Conservation (phyloP, 1,140 invertebrate genomes). For the Pemphigus obesinymphae region DNA sequence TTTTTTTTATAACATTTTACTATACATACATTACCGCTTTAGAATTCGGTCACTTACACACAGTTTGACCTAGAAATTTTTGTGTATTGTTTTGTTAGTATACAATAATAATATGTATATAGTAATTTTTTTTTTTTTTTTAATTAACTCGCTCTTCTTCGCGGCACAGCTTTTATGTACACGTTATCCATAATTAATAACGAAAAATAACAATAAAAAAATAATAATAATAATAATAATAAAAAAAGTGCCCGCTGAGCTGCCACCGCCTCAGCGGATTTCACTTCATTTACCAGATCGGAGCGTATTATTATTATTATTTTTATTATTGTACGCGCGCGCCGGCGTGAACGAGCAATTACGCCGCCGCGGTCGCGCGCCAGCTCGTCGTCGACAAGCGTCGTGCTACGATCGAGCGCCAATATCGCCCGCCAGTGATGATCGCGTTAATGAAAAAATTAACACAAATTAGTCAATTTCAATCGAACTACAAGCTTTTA, state of each 20-base stretch:
- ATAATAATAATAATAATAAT: neutral
- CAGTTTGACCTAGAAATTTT: conserved; percentile 3
- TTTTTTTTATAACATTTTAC: neutral
- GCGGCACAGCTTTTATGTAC: neutral
- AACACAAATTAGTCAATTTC: no score
- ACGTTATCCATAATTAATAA: neutral
- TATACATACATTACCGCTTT: neutral
- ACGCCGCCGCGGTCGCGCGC: neutral
- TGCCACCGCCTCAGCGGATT: neutral
- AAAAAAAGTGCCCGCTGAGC: neutral
- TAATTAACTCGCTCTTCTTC: conserved; percentile 19
- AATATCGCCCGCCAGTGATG: no score
- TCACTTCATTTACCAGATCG: neutral
- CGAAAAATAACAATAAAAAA: no score
- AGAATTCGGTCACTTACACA: neutral
- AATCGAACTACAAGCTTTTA: no score
- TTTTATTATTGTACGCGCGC: neutral
- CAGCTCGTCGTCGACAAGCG: neutral
- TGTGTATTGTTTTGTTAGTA: neutral
- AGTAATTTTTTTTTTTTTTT: neutral
- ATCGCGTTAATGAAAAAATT: no score
- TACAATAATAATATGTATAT: no score
- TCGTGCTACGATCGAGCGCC: no score
- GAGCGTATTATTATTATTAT: neutral
- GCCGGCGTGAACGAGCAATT: neutral